Conservation (phyloP, 2,888 invertebrate species). For the Tetranychus truncatus region DNA sequence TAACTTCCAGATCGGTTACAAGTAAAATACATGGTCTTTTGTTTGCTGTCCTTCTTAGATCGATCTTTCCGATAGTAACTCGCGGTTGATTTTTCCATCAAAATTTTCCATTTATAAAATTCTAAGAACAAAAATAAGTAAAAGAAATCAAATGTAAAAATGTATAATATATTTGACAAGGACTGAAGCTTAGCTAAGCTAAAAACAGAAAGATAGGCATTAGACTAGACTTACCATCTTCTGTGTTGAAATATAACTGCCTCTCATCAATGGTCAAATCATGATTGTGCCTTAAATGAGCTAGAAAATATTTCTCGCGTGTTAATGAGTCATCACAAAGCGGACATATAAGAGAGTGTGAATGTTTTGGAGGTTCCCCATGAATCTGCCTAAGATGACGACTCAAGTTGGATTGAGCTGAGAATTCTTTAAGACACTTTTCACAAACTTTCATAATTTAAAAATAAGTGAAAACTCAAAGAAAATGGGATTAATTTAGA, state of each 20-base stretch:
- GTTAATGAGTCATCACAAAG: conserved; percentile 4
- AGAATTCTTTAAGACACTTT: conserved; percentile 1
- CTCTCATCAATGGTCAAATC: conserved; percentile 2
- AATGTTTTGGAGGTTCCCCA: conserved; percentile 7
- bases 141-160: neutral
- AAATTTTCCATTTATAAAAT: conserved; percentile 4
- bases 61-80: conserved; percentile 7
- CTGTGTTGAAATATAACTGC: neutral
- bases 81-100: neutral
- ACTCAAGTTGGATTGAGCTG: conserved; percentile 8
- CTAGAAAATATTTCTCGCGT: conserved; percentile 3
- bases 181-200: neutral
- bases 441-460: neutral
- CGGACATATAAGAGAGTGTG: conserved; percentile 1
- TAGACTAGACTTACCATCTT: neutral
- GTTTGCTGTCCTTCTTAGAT: neutral
- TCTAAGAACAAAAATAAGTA: neutral
- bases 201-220: neutral
- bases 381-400: conserved; percentile 1
- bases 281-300: neutral
- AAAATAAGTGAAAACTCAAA: neutral
- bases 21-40: conserved; percentile 7
- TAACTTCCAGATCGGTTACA: conserved; percentile 3
- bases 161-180: neutral
- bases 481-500: neutral